phyloP scores from a whole-genome alignment of 2,888 invertebrate species.

The Apamea anceps region DNA sequence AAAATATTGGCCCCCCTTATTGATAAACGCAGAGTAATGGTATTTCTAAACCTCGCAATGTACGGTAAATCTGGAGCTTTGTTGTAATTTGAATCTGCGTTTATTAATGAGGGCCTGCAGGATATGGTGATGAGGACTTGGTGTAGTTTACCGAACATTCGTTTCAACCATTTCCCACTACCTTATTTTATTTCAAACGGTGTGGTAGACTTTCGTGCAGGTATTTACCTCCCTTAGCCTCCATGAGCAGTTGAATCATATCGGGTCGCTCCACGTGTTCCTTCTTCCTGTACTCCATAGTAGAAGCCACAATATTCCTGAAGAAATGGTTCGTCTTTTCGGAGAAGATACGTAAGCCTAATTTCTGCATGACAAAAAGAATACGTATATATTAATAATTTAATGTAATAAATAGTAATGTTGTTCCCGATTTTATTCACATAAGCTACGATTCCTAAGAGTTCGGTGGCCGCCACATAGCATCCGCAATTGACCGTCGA shows the following conservation, averaged over 20 bases:
- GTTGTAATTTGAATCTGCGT: neutral
- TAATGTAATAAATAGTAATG: neutral
- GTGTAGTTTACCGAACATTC: neutral
- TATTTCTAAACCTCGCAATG: neutral
- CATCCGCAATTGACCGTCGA: neutral
- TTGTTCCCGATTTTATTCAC: too few relatives aligned
- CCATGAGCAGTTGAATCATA: constrained; percentile 90
- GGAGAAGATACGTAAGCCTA: constrained; percentile 72
- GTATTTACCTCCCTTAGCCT: constrained; percentile 79
- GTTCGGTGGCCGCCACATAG: neutral
- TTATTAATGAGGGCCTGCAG: neutral
- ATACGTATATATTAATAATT: neutral
- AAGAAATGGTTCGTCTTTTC: constrained; percentile 73
- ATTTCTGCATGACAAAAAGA: constrained; percentile 67
- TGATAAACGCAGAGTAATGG: neutral
- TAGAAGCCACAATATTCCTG: constrained; percentile 73
- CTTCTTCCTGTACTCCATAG: constrained; percentile 84
- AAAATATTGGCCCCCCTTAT: neutral
- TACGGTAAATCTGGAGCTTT: neutral
- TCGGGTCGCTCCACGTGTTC: constrained; percentile 88
- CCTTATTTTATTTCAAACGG: neutral
- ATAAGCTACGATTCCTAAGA: neutral
- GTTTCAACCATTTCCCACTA: neutral
- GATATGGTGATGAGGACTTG: neutral
- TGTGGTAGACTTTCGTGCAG: neutral